Evolutionary conservation across 2,797 vertebrate genomes (phyloP), one percentile per base, ranked within the genome.

Genomic region (Hozukius guyotensis): DNA sequence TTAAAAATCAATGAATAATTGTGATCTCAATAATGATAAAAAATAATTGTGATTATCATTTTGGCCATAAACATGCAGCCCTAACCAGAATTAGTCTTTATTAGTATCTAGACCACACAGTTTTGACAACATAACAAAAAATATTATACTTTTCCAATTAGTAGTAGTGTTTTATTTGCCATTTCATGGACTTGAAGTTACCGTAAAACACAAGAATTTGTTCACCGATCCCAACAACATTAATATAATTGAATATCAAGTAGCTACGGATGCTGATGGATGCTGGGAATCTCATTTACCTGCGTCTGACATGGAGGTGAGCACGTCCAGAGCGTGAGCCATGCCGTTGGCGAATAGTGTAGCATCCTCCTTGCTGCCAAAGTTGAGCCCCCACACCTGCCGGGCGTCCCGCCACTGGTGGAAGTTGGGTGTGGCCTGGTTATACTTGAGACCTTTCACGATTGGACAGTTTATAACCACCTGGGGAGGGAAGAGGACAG

Each of bases 401-500:
- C 97, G 96, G 5, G 96, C 94, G 0, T 97, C 97, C 0, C 97
- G 89, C 98, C 98, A 99, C 92, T 99, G 97, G 86, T 99, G 98
- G 89, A 99, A 98, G 85, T 96, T 98, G 66, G 97, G 94, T 0
- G 98, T 99, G 80, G 97, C 97, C 88, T 98, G 97, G 92, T 98
- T 98, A 84, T 99, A 99, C 84, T 98, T 98, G 85, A 99, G 92
- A 24, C 97, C 97, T 91, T 93, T 96, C 25, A 94, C 56, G 0
- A 98, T 96, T 4, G 96, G 96, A 90, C 97, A 98, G 94, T 99
- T 99, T 86, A 99, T 98, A 55, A 99, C 98, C 93, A 99, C 98
- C 98, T 98, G 87, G 31, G 18, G 16, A 63, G 32, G 42, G n/a
- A 75, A n/a, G 32, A 71, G 34, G 25, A 75, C 4, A 65, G 46